Base-by-base conservation (phyloP, 2,113 vertebrate species). In the Syrrhaptes paradoxus region DNA sequence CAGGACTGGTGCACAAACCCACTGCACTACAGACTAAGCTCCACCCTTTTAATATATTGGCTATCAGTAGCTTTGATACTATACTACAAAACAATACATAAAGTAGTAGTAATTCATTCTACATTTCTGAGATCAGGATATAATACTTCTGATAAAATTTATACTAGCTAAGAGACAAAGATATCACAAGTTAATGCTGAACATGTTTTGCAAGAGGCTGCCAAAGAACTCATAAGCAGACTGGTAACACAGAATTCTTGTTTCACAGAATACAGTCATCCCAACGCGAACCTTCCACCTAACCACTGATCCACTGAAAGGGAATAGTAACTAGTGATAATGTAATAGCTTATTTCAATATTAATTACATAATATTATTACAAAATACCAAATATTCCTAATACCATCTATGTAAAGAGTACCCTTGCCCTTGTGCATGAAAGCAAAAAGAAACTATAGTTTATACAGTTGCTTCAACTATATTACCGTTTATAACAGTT, bases 1-100 rank as follows among this genome's bases (percentile, higher is more conserved):
- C 17, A 55, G 57, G 38, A 22, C 6, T 61, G 26, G 13, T 8
- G 32, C 38, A 43, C 22, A 78, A 70, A 48, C 6, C 20, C 17
- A 55, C 2, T 0, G 14, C 7, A 41, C 9, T 17, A 65, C 38
- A 61, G 24, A 10, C 9, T 61, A 10, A 55, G 65, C 8, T 3
- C 43, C 28, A 54, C 18, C 41, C 38, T 90, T 94, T 67, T 24
- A 89, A 55, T 26, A 51, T 7, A 79, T 0, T 63, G 7, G 7
- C 45, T 46, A 71, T 26, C 48, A 59, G 43, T 12, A 74, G 16
- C 22, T 77, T 58, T 74, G 43, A 80, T 1, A 73, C 7, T 7
- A 48, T 25, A 36, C 32, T 46, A 79, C 29, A 78, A 75, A 90
- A 67, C 46, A 51, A 46, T 1, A 67, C 4, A 65, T 4, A 45